These are phyloP conservation scores for Boleophthalmus pectinirostris DNA, from an alignment of 2,113 vertebrate genomes.

Conservation along the genomic window DNA sequence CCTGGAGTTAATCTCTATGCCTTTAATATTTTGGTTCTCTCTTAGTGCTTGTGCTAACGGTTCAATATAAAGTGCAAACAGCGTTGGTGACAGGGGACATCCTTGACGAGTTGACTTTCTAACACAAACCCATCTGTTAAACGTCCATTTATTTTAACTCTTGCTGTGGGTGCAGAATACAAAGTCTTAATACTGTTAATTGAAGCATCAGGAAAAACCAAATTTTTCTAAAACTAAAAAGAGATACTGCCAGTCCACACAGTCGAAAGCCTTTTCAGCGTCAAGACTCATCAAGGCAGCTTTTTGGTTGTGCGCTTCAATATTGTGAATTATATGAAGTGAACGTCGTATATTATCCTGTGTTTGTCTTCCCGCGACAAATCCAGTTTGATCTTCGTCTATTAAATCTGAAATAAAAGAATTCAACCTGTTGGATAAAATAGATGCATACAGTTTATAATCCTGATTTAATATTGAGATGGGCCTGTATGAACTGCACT, in stretches of 20 bases:
- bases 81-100: not conserved
- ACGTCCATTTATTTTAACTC: not conserved
- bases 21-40: not conserved
- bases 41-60: not conserved
- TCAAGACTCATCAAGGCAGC: not conserved
- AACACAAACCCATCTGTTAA: not conserved
- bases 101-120: not conserved
- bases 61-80: not conserved
- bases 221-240: not conserved
- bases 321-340: not conserved
- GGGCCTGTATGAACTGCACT: too few species aligned
- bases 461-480: too few species aligned
- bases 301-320: not conserved
- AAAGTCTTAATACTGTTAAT: not conserved
- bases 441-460: too few species aligned
- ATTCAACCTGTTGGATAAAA: too few species aligned
- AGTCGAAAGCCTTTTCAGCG: not conserved
- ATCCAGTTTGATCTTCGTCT: not conserved
- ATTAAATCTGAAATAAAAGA: not conserved
- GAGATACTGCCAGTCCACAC: not conserved
- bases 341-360: not conserved
- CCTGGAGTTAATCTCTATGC: not conserved
- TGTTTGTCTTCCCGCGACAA: too few species aligned
- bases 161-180: not conserved
- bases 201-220: not conserved